These are phyloP conservation scores for Cyanoderma ruficeps DNA, from an alignment of 2,113 vertebrate species.

Conservation along the genomic window DNA sequence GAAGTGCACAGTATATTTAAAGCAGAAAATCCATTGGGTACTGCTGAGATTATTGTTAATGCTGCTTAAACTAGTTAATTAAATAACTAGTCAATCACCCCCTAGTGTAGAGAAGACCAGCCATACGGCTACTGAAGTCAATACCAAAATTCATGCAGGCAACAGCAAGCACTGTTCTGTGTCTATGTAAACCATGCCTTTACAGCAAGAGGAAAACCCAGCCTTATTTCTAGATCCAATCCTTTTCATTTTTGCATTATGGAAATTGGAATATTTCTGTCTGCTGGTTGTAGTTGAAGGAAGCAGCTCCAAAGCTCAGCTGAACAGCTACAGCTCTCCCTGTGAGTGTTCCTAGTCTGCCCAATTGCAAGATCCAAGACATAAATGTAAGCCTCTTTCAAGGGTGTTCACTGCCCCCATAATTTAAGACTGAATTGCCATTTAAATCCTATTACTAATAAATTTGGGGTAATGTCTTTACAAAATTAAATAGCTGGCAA, in stretches of 20 bases:
- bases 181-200: not conserved
- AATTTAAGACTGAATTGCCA: not conserved
- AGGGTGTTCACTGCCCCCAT: not conserved
- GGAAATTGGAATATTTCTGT: not conserved
- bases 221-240: not conserved
- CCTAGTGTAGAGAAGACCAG: not conserved
- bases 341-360: not conserved
- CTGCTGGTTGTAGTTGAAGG: not conserved
- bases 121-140: not conserved
- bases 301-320: constrained; percentile 8
- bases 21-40: constrained; percentile 62
- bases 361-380: not conserved
- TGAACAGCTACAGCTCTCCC: not conserved
- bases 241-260: not conserved
- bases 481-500: not conserved
- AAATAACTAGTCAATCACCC: constrained; percentile 59
- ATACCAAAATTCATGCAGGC: not conserved
- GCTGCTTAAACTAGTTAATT: constrained; percentile 65
- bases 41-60: constrained; percentile 66
- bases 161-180: not conserved
- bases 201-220: not conserved
- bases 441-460: not conserved
- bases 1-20: constrained; percentile 59
- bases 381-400: not conserved
- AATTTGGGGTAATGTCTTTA: not conserved